Percentiles rank a stretch among this genome's conserved stretches.
Evolutionary conservation across 2,113 vertebrate species (phyloP).

Genomic region (Scytalopus superciliaris): DNA sequence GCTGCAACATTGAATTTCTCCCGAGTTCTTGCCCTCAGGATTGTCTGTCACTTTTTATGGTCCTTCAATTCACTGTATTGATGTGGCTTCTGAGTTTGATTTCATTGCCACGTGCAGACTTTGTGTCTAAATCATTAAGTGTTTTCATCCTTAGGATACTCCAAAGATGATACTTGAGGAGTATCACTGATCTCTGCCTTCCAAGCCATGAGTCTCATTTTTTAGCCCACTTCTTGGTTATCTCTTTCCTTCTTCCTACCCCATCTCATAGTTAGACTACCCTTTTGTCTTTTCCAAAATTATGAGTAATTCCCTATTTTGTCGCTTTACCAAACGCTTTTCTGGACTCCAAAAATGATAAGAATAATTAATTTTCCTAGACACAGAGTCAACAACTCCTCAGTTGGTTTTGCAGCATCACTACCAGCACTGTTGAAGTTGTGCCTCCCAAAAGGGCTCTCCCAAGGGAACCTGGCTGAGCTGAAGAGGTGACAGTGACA

Average conservation of each 20-base stretch:
- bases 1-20: background rate
- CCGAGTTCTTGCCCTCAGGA: background rate
- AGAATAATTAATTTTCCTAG: background rate
- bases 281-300: background rate
- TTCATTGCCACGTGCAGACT: background rate
- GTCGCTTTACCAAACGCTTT: background rate
- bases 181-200: background rate
- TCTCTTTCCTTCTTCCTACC: background rate
- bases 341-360: background rate
- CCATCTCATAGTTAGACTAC: background rate
- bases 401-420: background rate
- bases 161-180: background rate
- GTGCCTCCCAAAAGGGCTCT: background rate
- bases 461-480: background rate
- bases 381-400: background rate
- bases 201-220: background rate
- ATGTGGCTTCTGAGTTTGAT: background rate
- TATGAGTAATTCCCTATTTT: background rate
- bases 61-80: background rate
- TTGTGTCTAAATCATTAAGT: background rate
- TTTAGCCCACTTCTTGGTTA: background rate
- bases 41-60: background rate
- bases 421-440: background rate
- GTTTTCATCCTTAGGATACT: background rate
- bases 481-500: background rate